These are phyloP conservation scores for Ditylenchus weischeri DNA, from an alignment of 2,888 invertebrate genomes.

Conservation along the genomic window DNA sequence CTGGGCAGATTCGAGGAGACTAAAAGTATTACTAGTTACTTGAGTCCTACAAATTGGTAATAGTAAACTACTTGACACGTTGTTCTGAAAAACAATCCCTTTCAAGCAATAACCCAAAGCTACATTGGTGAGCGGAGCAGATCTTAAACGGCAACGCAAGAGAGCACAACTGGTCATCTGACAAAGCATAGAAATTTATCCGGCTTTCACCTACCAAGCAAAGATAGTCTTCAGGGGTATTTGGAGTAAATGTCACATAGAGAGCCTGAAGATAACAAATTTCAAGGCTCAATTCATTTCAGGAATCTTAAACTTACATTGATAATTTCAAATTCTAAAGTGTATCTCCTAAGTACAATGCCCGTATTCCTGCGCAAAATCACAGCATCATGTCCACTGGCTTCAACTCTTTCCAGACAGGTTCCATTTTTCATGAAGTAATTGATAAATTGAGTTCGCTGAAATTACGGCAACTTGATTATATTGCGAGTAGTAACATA, in stretches of 20 bases:
- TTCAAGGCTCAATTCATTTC: slow-evolving; percentile 3
- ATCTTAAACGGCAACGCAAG: slow-evolving; percentile 28
- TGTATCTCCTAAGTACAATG: slow-evolving; percentile 15
- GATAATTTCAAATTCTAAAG: slow-evolving; percentile 24
- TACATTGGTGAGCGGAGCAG: slow-evolving; percentile 22
- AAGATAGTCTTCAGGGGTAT: slow-evolving; percentile 27
- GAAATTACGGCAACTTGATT: not conserved
- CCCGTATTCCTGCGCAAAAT: slow-evolving; percentile 18
- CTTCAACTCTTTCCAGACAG: slow-evolving; percentile 25
- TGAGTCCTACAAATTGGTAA: not conserved
- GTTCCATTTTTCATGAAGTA: slow-evolving; percentile 18
- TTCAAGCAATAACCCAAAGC: slow-evolving; percentile 25
- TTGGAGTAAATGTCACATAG: slow-evolving; percentile 27
- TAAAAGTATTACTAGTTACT: slow-evolving; percentile 4
- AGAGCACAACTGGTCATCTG: slow-evolving; percentile 19
- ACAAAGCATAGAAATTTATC: slow-evolving; percentile 26
- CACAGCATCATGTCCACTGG: slow-evolving; percentile 14
- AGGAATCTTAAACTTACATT: slow-evolving; percentile 18
- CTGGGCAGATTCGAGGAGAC: slow-evolving; percentile 21
- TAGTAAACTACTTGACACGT: slow-evolving; percentile 11
- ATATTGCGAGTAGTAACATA: too few relatives aligned
- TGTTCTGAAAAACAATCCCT: slow-evolving; percentile 21
- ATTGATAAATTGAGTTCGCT: not conserved
- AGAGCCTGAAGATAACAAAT: slow-evolving; percentile 23
- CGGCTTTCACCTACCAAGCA: slow-evolving; percentile 23